Evolutionary conservation across 2,888 invertebrate species (phyloP), one percentile per base, ranked within the genome.

Genomic region (Chrysomela aeneicollis): DNA sequence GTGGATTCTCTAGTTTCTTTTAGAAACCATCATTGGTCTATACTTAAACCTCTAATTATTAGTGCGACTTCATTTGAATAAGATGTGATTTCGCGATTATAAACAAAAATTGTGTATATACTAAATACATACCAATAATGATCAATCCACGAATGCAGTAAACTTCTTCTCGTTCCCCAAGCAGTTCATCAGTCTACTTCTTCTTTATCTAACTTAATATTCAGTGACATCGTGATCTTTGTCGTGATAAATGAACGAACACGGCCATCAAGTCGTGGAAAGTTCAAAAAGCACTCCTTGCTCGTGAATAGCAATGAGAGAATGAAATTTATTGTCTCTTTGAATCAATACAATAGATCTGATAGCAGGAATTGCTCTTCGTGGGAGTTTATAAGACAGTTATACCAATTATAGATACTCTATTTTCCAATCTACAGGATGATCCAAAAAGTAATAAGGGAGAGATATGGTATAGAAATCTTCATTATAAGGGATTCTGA

Each of bases 251-350:
- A 42, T 42, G 42, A 42, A 42, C 42, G 6, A 15, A 15, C 42
- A 42, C 2, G 42, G 42, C 42, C 6, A 42, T 42, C 15, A 4
- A 42, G 42, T 42, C 42, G 42, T 42, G 42, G 42, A 42, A 15
- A 42, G 42, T 42, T 42, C 42, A 42, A 15, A 35, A 42, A 42
- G 42, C 42, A 42, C 42, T 42, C 42, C 42, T 42, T 42, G 15
- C 15, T 42, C 42, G 42, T 42, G 42, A 42, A 42, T 42, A 42
- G 42, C 12, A 42, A 42, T 42, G 15, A 42, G 15, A 15, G 42
- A 15, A 8, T 42, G 42, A 42, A 42, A 42, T 42, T 42, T 42
- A 42, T 42, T 42, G 42, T 12, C 42, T 42, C 42, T 15, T 42
- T 42, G 42, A 42, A 10, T 42, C 42, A 42, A 42, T 42, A 42